These are phyloP conservation scores for Gonocerus acuteangulatus DNA, from an alignment of 2,888 invertebrate genomes.

Conservation along the genomic window DNA sequence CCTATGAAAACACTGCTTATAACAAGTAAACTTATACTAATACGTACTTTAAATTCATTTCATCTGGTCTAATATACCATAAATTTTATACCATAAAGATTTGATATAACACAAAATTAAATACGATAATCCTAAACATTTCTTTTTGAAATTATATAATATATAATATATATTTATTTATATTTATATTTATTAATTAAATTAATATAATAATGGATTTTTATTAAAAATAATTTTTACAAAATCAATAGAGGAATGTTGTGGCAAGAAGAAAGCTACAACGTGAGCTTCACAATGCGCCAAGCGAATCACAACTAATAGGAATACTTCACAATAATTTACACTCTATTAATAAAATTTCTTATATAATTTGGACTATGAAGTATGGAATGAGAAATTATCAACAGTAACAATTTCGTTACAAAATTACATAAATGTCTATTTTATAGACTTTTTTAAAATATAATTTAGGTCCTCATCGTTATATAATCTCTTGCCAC, in stretches of 20 bases:
- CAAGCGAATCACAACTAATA: constrained; percentile 17
- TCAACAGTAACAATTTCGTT: constrained; percentile 30
- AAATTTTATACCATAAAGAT: constrained; percentile 34
- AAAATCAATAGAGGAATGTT: constrained; percentile 34
- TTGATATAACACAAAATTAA: constrained; percentile 36
- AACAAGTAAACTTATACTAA: constrained; percentile 36
- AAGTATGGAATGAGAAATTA: constrained; percentile 26
- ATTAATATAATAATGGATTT: constrained; percentile 35
- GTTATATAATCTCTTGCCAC: constrained; percentile 36
- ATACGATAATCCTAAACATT: constrained; percentile 37
- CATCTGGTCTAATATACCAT: constrained; percentile 34
- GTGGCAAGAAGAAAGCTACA: constrained; percentile 31
- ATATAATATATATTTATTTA: constrained; percentile 35
- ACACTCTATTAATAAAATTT: background rate
- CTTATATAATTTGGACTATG: constrained; percentile 30
- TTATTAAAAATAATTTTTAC: constrained; percentile 35
- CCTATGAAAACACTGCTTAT: constrained; percentile 38
- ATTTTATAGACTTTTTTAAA: constrained; percentile 36
- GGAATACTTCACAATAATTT: constrained; percentile 1
- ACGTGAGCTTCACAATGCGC: constrained; percentile 31
- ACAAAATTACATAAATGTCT: constrained; percentile 32
- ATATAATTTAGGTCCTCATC: constrained; percentile 33
- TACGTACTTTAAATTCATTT: constrained; percentile 31
- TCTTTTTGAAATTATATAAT: constrained; percentile 36
- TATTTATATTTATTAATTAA: constrained; percentile 33